A percentile compares a stretch with the other conserved stretches of the same genome.
Evolutionary conservation across 1,140 invertebrate species (phyloP).

Genomic region (Drosophila biarmipes): DNA sequence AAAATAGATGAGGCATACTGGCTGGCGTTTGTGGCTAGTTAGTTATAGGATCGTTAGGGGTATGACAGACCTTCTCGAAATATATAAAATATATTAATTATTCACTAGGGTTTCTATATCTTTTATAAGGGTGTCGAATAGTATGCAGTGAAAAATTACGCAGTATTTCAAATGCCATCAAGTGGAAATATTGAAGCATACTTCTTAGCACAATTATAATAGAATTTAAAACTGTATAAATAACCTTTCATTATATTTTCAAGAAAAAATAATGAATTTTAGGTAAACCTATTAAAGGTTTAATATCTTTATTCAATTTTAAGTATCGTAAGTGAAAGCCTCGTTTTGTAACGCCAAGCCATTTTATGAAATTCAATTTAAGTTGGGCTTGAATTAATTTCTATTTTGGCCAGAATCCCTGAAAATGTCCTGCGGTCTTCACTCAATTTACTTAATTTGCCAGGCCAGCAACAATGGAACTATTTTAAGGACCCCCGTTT

Average conservation of each 20-base stretch:
- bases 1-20: constrained; percentile 3
- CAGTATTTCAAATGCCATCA: too few relatives aligned
- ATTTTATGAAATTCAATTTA: constrained; percentile 6
- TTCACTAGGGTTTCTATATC: too few relatives aligned
- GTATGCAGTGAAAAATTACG: too few relatives aligned
- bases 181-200: too few relatives aligned
- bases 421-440: constrained; percentile 47
- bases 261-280: too few relatives aligned
- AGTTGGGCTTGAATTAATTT: constrained; percentile 43
- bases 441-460: constrained; percentile 68
- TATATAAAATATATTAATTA: neutral
- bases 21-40: neutral
- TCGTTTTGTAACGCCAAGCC: neutral
- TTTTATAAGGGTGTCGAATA: too few relatives aligned
- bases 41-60: neutral
- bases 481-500: constrained; percentile 20
- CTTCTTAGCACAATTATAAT: too few relatives aligned
- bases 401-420: constrained; percentile 24
- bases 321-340: neutral
- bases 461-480: constrained; percentile 36
- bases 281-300: too few relatives aligned
- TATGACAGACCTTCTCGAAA: neutral
- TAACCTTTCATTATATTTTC: too few relatives aligned
- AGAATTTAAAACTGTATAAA: too few relatives aligned
- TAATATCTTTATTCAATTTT: too few relatives aligned